Conservation (phyloP, 2,113 vertebrate species). For the Psittacus erithacus region DNA sequence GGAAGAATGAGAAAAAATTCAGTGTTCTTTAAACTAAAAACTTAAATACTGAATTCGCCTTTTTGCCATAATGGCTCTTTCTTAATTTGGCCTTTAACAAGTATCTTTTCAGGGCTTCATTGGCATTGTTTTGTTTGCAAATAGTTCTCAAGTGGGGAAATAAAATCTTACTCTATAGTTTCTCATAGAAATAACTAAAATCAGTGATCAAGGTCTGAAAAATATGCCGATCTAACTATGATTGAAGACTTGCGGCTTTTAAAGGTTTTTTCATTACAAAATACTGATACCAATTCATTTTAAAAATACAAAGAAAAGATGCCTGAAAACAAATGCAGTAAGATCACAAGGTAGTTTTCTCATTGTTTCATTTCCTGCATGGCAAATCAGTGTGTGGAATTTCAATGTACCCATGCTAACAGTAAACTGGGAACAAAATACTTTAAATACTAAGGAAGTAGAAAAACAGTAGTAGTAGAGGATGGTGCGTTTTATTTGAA, state of each 20-base stretch:
- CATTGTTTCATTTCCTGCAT: background rate
- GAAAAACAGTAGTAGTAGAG: background rate
- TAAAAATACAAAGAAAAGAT: background rate
- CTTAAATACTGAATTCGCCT: background rate
- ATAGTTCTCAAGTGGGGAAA: background rate
- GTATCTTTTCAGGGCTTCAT: background rate
- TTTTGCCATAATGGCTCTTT: background rate
- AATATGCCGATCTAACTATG: background rate
- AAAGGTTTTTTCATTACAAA: background rate
- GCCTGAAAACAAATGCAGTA: background rate
- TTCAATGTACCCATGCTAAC: background rate
- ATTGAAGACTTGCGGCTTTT: background rate
- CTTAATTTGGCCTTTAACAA: background rate
- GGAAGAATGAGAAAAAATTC: rapidly evolving
- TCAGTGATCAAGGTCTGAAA: background rate
- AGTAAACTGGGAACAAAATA: background rate
- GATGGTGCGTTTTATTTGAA: background rate
- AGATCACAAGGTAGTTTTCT: background rate
- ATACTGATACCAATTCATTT: background rate
- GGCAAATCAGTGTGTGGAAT: background rate
- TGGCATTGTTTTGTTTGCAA: background rate
- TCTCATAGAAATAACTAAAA: background rate
- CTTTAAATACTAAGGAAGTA: background rate
- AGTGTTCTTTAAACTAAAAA: background rate
- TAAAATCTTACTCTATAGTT: background rate